These are phyloP conservation scores for Yponomeuta cagnagella DNA, from an alignment of 2,888 invertebrate genomes.

Conservation along the genomic window DNA sequence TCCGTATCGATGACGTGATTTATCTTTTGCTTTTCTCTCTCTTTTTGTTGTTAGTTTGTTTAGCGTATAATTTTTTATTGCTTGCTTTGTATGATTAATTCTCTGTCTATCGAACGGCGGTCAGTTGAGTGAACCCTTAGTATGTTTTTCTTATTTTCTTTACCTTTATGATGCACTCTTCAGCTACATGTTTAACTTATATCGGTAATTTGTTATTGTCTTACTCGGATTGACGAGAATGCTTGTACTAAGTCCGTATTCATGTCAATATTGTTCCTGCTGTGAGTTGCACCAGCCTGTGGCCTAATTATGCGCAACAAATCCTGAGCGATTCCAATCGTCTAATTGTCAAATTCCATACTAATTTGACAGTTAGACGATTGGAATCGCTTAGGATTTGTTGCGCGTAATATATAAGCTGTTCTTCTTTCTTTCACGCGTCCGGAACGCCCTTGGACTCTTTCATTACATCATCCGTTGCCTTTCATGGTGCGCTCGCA, in stretches of 20 bases:
- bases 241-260: no score
- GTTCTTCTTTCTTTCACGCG: conserved; percentile 23
- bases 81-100: neutral
- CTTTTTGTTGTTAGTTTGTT: conserved; percentile 21
- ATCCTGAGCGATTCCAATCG: no score
- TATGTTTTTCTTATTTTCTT: neutral
- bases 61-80: neutral
- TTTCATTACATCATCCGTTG: conserved; percentile 43
- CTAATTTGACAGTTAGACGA: no score
- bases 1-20: conserved; percentile 24
- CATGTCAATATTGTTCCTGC: neutral
- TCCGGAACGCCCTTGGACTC: conserved; percentile 50
- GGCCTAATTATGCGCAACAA: no score
- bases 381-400: no score
- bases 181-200: no score
- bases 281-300: neutral
- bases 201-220: no score
- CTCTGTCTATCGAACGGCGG: neutral
- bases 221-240: no score
- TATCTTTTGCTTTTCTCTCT: neutral
- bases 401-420: no score
- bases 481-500: conserved; percentile 37
- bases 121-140: neutral
- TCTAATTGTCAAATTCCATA: no score
- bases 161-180: neutral